Conservation (phyloP, 1,140 invertebrate genomes). For the Atta texana region DNA sequence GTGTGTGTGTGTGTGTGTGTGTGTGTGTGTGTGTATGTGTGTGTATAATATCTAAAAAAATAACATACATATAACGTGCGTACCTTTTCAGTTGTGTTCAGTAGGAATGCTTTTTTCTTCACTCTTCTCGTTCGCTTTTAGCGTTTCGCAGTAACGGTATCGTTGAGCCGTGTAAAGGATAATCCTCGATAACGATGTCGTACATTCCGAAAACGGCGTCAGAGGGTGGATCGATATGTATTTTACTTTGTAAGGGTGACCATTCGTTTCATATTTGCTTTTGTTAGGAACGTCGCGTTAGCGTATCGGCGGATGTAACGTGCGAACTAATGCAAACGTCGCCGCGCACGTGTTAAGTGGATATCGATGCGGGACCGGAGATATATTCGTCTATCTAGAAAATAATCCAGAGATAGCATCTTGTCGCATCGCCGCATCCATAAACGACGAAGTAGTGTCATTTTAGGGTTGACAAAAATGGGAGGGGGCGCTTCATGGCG, state of each 20-base stretch:
- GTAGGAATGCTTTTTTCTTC: slow-evolving; percentile 20
- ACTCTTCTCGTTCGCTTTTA: slow-evolving; percentile 51
- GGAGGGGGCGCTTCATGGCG: slow-evolving; percentile 32
- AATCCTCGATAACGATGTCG: slow-evolving; percentile 62
- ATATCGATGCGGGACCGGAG: slow-evolving; percentile 26
- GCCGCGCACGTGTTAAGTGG: slow-evolving; percentile 73
- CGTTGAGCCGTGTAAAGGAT: slow-evolving; percentile 59
- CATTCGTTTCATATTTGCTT: slow-evolving; percentile 75
- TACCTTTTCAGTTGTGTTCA: not conserved
- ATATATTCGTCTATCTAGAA: slow-evolving; percentile 84
- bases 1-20: too few relatives aligned
- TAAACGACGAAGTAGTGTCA: slow-evolving; percentile 69
- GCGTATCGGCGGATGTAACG: slow-evolving; percentile 60
- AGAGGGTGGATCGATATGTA: slow-evolving; percentile 48
- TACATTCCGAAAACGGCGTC: slow-evolving; percentile 52
- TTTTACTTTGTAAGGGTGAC: slow-evolving; percentile 42
- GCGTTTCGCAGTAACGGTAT: slow-evolving; percentile 45
- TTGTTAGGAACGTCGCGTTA: slow-evolving; percentile 51
- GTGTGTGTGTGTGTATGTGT: too few relatives aligned
- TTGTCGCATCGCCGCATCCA: slow-evolving; percentile 66
- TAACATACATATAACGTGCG: not conserved
- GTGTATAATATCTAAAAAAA: too few relatives aligned
- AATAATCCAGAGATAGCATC: slow-evolving; percentile 85
- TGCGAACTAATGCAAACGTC: slow-evolving; percentile 67
- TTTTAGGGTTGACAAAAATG: slow-evolving; percentile 69